A percentile compares a stretch with the other conserved stretches of the same genome.
Conservation (phyloP, 1,140 invertebrate species). For the Euwallacea fornicatus region DNA sequence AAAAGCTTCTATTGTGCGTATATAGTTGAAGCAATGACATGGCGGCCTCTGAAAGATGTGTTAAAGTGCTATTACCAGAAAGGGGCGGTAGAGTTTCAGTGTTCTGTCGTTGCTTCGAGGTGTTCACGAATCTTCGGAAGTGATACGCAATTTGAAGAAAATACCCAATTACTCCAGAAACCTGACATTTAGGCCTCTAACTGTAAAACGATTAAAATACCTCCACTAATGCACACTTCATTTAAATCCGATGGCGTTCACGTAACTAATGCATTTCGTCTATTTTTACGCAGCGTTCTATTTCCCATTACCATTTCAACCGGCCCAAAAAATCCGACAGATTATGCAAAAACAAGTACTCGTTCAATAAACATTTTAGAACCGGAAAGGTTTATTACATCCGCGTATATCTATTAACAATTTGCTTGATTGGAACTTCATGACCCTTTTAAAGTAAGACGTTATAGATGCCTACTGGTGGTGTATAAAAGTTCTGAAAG, state of each 20-base stretch:
- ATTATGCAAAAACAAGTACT: conserved; percentile 1
- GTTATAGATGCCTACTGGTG: neutral
- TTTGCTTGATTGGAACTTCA: neutral
- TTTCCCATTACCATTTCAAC: conserved; percentile 5
- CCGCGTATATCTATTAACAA: neutral
- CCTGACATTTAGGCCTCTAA: neutral
- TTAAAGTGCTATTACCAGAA: no score
- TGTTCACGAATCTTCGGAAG: no score
- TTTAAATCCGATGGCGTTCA: neutral
- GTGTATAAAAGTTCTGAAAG: conserved; percentile 9
- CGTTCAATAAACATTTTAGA: conserved; percentile 10
- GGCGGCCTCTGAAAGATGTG: no score
- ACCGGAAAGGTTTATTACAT: neutral
- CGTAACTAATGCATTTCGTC: conserved; percentile 7
- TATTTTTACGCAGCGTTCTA: conserved; percentile 5
- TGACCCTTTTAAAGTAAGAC: neutral
- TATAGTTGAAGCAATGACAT: no score
- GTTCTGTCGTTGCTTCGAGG: no score
- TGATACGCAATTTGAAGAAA: neutral
- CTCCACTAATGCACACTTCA: neutral
- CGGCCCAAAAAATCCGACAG: neutral
- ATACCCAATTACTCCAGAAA: conserved; percentile 1
- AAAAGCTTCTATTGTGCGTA: no score
- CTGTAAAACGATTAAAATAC: conserved; percentile 3
- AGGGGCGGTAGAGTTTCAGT: no score